Conservation (phyloP, 2,888 invertebrate genomes). For the Agonopterix alstromeriana region DNA sequence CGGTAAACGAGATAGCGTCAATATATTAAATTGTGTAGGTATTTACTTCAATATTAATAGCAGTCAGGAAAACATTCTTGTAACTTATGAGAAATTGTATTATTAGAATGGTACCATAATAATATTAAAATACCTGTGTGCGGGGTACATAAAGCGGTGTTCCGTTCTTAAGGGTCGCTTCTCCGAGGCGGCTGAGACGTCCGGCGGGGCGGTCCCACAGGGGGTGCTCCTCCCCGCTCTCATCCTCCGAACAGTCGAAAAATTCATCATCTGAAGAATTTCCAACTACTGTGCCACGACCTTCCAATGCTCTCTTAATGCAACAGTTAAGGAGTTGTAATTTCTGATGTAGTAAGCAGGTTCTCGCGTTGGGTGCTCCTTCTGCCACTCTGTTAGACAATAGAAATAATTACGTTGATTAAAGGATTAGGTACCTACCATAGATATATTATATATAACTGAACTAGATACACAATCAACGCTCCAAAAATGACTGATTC, state of each 20-base stretch:
- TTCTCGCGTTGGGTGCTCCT: conserved; percentile 91
- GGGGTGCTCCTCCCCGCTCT: conserved; percentile 64
- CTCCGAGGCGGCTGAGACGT: conserved; percentile 48
- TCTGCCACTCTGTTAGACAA: conserved; percentile 80
- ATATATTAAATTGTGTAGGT: too few relatives aligned
- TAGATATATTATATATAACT: too few relatives aligned
- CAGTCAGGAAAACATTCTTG: too few relatives aligned
- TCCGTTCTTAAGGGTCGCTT: conserved; percentile 56
- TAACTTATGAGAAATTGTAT: too few relatives aligned
- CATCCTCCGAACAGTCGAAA: conserved; percentile 84
- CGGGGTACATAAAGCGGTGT: conserved; percentile 59
- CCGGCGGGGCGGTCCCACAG: conserved; percentile 60
- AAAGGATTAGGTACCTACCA: too few relatives aligned
- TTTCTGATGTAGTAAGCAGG: conserved; percentile 96
- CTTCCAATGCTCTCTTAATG: conserved; percentile 77
- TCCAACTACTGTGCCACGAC: conserved; percentile 44
- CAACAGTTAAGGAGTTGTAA: conserved; percentile 91
- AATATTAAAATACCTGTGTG: conserved; percentile 45
- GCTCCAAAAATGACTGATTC: too few relatives aligned
- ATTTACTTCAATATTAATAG: too few relatives aligned
- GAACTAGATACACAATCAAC: too few relatives aligned
- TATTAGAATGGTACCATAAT: too few relatives aligned
- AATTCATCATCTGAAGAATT: conserved; percentile 82
- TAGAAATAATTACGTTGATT: not conserved
- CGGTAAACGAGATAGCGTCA: conserved; percentile 2